Evolutionary conservation across 2,797 vertebrate genomes (phyloP).

Genomic region (Peromyscus eremicus): DNA sequence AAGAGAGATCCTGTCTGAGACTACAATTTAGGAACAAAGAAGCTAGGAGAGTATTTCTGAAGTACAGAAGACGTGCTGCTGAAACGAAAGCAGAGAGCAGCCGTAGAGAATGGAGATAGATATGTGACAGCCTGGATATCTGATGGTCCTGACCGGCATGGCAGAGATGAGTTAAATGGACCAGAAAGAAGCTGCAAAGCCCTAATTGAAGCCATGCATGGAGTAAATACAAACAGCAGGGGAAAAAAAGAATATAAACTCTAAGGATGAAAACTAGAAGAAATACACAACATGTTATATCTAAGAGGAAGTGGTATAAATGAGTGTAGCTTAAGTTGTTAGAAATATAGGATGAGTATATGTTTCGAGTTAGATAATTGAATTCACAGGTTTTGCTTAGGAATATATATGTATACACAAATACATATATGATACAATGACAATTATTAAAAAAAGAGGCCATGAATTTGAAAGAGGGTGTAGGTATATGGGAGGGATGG

Average conservation of each 20-base stretch:
- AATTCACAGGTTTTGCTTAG: background rate
- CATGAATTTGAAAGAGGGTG: background rate
- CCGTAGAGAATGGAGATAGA: accelerated
- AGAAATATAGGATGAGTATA: background rate
- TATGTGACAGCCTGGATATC: no score
- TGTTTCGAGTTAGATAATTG: background rate
- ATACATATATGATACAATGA: background rate
- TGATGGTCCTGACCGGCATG: accelerated
- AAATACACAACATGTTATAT: background rate
- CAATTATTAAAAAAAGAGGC: background rate
- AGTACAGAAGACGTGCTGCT: background rate
- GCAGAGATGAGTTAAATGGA: background rate
- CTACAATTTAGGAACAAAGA: background rate
- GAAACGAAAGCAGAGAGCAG: background rate
- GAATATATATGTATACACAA: background rate
- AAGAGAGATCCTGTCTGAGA: background rate
- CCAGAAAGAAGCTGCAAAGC: background rate
- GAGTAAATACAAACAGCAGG: background rate
- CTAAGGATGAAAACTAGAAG: background rate
- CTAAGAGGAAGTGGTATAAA: background rate
- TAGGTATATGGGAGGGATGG: background rate
- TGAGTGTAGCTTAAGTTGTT: background rate
- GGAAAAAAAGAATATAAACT: conserved; percentile 46
- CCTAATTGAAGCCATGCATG: background rate
- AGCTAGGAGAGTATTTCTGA: background rate